A percentile compares a stretch with the other conserved stretches of the same genome.
phyloP scores from a whole-genome alignment of 1,140 invertebrate species.

The Macrobrachium nipponense region DNA sequence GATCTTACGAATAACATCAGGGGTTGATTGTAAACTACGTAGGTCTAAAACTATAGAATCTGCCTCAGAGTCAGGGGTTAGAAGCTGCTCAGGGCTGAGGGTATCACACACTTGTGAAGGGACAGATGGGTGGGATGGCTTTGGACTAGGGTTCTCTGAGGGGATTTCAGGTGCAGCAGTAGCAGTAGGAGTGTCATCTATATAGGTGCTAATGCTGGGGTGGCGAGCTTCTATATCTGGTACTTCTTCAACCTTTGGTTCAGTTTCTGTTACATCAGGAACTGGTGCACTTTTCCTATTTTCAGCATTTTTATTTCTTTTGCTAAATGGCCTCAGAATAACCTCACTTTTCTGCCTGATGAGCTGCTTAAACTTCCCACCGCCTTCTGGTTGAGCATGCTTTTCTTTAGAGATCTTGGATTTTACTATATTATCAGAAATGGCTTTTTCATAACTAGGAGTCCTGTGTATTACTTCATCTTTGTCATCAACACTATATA shows the following conservation, averaged over 20 bases:
- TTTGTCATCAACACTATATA: neutral
- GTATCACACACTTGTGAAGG: neutral
- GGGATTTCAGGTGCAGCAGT: constrained; percentile 66
- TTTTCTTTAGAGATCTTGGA: constrained; percentile 1
- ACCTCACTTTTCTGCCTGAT: constrained; percentile 56
- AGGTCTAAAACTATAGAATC: constrained; percentile 43
- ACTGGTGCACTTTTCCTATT: constrained; percentile 40
- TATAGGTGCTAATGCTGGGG: constrained; percentile 63
- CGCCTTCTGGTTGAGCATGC: neutral
- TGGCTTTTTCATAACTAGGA: constrained; percentile 48
- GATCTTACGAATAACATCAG: constrained; percentile 35
- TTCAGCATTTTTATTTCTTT: constrained; percentile 12
- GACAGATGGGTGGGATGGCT: neutral
- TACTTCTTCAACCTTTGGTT: constrained; percentile 29
- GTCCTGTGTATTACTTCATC: constrained; percentile 31
- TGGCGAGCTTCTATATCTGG: constrained; percentile 61
- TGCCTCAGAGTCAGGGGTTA: constrained; percentile 17
- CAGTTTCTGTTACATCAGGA: neutral
- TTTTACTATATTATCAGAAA: constrained; percentile 1
- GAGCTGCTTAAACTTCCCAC: constrained; percentile 50
- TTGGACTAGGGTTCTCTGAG: constrained; percentile 14
- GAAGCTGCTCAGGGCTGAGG: constrained; percentile 20
- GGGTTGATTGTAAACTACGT: constrained; percentile 42
- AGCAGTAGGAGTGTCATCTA: constrained; percentile 61
- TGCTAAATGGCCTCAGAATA: constrained; percentile 52